phyloP scores from a whole-genome alignment of 1,140 invertebrate genomes.

The Phymorhynchus buccinoides region DNA sequence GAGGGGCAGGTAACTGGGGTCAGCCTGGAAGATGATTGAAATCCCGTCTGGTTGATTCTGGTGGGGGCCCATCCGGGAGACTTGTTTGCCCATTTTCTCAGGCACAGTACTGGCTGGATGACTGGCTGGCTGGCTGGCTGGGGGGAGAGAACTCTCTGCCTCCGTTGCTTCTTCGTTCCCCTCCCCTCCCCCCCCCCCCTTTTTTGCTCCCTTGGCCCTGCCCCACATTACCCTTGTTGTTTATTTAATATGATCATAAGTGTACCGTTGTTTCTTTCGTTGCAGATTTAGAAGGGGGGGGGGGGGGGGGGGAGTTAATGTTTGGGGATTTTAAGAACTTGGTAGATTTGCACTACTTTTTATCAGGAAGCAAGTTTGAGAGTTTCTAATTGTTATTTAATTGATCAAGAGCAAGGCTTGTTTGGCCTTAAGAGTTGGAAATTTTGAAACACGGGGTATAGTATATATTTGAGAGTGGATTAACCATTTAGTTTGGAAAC shows the following conservation, averaged over 20 bases:
- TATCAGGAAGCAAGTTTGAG: too few relatives aligned
- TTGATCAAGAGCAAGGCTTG: too few relatives aligned
- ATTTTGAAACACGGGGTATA: too few relatives aligned
- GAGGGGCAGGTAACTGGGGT: constrained; percentile 36
- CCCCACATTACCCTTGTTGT: not conserved
- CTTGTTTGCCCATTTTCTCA: constrained; percentile 30
- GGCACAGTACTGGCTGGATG: too few relatives aligned
- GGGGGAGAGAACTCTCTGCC: not conserved
- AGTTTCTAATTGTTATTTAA: too few relatives aligned
- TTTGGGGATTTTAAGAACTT: too few relatives aligned
- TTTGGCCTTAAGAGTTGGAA: too few relatives aligned
- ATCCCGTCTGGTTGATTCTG: constrained; percentile 24
- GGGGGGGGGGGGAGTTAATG: not conserved
- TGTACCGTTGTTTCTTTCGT: not conserved
- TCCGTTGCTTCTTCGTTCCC: not conserved
- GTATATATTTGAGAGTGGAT: too few relatives aligned
- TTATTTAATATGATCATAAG: not conserved
- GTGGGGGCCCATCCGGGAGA: constrained; percentile 14
- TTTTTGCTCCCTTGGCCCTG: not conserved
- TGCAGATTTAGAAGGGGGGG: not conserved
- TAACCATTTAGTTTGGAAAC: too few relatives aligned
- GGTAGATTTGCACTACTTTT: too few relatives aligned
- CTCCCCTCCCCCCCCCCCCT: not conserved
- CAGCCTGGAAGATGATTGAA: constrained; percentile 21
- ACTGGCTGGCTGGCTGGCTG: too few relatives aligned